Evolutionary conservation across 2,888 invertebrate genomes (phyloP).

Genomic region (Mylabris sibirica): DNA sequence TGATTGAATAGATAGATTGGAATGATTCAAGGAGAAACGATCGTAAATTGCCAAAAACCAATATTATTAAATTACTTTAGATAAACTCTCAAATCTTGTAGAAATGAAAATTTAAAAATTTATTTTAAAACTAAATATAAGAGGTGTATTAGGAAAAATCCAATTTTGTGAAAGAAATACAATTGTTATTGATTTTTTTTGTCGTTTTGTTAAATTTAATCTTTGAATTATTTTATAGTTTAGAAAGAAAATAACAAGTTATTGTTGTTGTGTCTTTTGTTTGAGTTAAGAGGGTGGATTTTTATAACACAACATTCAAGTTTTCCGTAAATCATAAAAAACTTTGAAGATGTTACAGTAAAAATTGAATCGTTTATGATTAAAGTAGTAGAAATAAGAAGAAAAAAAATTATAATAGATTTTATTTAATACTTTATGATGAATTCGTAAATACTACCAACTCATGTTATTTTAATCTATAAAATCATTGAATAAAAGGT

Average conservation of each 20-base stretch:
- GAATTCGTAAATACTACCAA: background rate
- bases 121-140: constrained; percentile 29
- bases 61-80: constrained; percentile 41
- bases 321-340: constrained; percentile 9
- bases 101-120: constrained; percentile 35
- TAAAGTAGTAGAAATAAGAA: background rate
- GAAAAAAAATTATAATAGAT: background rate
- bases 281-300: background rate
- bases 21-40: constrained; percentile 41
- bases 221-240: constrained; percentile 1
- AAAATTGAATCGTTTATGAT: constrained; percentile 8
- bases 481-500: constrained; percentile 39
- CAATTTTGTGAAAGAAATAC: background rate
- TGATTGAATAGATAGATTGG: constrained; percentile 44
- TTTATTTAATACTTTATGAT: background rate
- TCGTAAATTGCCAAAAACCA: constrained; percentile 48
- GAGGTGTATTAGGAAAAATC: constrained; percentile 13
- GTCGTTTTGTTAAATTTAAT: background rate
- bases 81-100: constrained; percentile 27
- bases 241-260: background rate
- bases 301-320: constrained; percentile 11
- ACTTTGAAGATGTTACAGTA: constrained; percentile 3
- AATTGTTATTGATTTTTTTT: background rate
- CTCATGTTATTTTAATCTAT: constrained; percentile 18
- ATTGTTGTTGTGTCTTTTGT: background rate